Percentiles rank a stretch among this genome's conserved stretches.
Evolutionary conservation across 2,113 vertebrate genomes (phyloP).

Genomic region (Hypomesus transpacificus): DNA sequence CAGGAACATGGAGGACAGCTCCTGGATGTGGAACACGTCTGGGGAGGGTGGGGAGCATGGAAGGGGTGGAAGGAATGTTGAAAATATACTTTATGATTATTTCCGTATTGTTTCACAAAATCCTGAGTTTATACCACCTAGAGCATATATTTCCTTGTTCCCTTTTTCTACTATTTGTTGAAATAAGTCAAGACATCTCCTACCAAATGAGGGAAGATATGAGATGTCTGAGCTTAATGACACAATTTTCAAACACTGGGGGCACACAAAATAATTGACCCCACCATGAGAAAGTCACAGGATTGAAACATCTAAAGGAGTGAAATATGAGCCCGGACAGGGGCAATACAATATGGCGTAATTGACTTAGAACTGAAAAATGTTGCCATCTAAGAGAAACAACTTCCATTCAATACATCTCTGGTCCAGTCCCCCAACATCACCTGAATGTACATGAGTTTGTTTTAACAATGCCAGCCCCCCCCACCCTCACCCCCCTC

Average conservation of each 20-base stretch:
- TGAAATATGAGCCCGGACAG: conserved; percentile 33
- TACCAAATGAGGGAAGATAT: not conserved
- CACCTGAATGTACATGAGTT: not conserved
- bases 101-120: not conserved
- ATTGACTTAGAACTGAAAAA: conserved; percentile 8
- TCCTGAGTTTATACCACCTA: not conserved
- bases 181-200: too few relatives aligned
- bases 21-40: conserved; percentile 88
- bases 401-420: conserved; percentile 49
- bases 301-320: conserved; percentile 9
- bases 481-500: not conserved
- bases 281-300: not conserved
- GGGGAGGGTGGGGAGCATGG: conserved; percentile 8
- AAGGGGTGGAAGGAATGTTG: not conserved
- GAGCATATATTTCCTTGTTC: not conserved
- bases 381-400: conserved; percentile 21
- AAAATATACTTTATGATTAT: not conserved
- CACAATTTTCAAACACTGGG: conserved; percentile 17
- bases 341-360: conserved; percentile 32
- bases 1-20: conserved; percentile 88
- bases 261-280: conserved; percentile 28
- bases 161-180: not conserved
- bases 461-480: not conserved
- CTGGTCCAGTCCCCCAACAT: conserved; percentile 15
- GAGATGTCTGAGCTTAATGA: conserved; percentile 13